Evolutionary conservation across 2,113 vertebrate species (phyloP).

Genomic region (Rhinopithecus roxellana): DNA sequence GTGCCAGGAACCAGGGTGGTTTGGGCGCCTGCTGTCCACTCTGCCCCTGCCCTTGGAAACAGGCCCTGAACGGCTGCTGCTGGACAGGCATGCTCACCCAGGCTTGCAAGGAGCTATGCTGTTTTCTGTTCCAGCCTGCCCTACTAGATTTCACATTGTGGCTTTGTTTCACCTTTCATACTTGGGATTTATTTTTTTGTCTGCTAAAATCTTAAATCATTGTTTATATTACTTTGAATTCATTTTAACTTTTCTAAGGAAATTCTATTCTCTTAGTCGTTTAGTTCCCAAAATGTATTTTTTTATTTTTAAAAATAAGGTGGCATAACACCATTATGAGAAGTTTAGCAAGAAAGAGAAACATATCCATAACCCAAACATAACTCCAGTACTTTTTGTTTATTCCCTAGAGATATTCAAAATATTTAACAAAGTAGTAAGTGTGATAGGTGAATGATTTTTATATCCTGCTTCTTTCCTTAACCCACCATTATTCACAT

Average conservation of each 20-base stretch:
- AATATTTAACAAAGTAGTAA: background rate
- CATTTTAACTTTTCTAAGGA: background rate
- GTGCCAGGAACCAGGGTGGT: background rate
- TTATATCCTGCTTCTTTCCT: background rate
- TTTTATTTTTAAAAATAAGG: background rate
- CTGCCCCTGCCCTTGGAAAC: too few relatives aligned
- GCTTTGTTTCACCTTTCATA: background rate
- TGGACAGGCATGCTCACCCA: background rate
- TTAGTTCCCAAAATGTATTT: background rate
- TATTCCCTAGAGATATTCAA: background rate
- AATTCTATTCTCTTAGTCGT: background rate
- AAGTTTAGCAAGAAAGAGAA: slow-evolving; percentile 16
- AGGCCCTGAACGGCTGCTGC: background rate
- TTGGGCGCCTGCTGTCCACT: background rate
- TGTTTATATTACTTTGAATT: background rate
- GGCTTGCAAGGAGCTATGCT: background rate
- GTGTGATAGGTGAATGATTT: background rate
- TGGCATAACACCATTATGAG: background rate
- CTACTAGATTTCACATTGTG: background rate
- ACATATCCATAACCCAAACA: background rate
- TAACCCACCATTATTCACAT: background rate
- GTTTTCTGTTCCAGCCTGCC: background rate
- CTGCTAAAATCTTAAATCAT: background rate
- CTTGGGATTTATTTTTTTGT: slow-evolving; percentile 4
- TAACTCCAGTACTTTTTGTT: background rate